Evolutionary conservation across 2,797 vertebrate genomes (phyloP), one percentile per base, ranked within the genome.

Genomic region (Xiphophorus birchmanni): DNA sequence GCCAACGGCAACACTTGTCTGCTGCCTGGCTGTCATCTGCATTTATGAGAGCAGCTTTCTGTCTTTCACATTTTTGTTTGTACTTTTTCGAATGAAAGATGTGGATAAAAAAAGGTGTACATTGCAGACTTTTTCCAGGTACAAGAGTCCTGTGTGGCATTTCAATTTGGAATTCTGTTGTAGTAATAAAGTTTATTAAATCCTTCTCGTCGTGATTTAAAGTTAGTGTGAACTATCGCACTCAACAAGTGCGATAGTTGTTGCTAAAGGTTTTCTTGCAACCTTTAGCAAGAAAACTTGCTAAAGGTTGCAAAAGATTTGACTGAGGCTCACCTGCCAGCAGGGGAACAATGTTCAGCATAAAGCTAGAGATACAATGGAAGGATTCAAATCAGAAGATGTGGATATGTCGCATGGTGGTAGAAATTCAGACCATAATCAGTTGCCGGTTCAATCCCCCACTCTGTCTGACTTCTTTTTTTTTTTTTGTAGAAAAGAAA

Each of bases 1-100:
- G 88, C 86, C 84, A 90, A 84, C 82, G 50, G 83, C 73, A 1
- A 69, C 60, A 71, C 74, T 85, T 82, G 79, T 67, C 85, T 74
- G 52, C 85, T 15, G 54, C 76, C 76, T 60, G 74, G 81, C 83
- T 82, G 74, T 88, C 90, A 83, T 90, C 81, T 86, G 85, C 85
- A 92, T 92, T 90, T 84, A 79, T 82, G 79, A 87, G 67, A 65
- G 12, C 72, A 52, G 26, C 73, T 75, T 45, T 67, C 58, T 35
- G 10, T 73, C 26, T 56, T 4, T 44, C 45, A 56, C 12, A 42
- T 21, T 47, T 58, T 12, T 65, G 65, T 72, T 56, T 79, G 12
- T 15, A 73, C 58, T 48, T 83, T 80, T 86, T 87, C 63, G 84
- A 86, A 90, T 86, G 15, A 84, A 86, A 84, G 81, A n/a, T 54